Evolutionary conservation across 2,113 vertebrate species (phyloP).

Genomic region (Corythaixoides concolor): DNA sequence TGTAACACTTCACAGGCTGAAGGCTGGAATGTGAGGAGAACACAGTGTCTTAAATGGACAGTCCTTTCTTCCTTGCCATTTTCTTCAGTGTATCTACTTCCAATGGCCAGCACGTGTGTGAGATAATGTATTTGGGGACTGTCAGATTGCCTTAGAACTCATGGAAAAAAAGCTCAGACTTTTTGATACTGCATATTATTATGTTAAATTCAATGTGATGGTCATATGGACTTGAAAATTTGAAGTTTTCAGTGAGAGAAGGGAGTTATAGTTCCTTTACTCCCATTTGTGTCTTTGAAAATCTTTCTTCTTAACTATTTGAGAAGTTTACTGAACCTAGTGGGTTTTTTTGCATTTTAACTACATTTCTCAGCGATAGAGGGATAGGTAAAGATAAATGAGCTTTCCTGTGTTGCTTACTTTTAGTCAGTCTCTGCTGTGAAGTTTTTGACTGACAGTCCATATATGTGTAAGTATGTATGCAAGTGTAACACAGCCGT

Average conservation of each 20-base stretch:
- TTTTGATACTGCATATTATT: not conserved
- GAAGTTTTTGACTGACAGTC: not conserved
- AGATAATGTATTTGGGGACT: not conserved
- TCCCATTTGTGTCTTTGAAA: not conserved
- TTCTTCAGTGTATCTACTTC: not conserved
- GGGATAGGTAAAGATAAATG: not conserved
- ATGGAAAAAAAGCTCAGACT: not conserved
- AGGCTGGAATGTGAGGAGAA: not conserved
- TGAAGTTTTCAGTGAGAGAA: not conserved
- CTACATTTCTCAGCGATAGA: not conserved
- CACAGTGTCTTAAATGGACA: not conserved
- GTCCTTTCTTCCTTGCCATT: not conserved
- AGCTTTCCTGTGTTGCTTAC: not conserved
- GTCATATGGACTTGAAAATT: not conserved
- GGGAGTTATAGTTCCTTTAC: not conserved
- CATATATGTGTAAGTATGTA: not conserved
- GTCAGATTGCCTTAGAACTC: not conserved
- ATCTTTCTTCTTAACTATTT: not conserved
- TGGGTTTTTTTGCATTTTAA: not conserved
- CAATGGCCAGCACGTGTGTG: not conserved
- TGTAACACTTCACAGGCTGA: not conserved
- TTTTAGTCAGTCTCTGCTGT: not conserved
- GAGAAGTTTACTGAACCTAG: not conserved
- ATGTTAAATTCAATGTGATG: not conserved
- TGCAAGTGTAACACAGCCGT: not conserved